A percentile compares a stretch with the other conserved stretches of the same genome.
These are phyloP conservation scores for Nerophis lumbriciformis DNA, from an alignment of 2,113 vertebrate species.

Conservation along the genomic window DNA sequence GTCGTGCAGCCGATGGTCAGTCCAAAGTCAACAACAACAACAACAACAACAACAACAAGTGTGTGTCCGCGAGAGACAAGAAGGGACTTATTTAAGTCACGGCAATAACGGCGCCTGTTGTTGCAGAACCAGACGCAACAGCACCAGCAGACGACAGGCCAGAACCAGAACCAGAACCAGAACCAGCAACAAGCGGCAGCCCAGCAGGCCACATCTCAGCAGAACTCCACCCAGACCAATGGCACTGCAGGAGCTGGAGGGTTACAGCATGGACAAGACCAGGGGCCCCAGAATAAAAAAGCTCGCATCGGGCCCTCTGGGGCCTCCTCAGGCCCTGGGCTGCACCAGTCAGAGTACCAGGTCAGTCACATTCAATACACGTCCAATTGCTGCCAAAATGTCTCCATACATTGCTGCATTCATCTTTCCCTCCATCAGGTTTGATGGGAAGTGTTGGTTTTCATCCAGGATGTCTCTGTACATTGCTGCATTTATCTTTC, in stretches of 20 bases:
- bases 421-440: too few relatives aligned
- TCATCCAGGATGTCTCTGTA: too few relatives aligned
- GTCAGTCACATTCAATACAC: slow-evolving; percentile 51
- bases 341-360: slow-evolving; percentile 94
- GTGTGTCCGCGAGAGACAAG: too few relatives aligned
- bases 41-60: too few relatives aligned
- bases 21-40: too few relatives aligned
- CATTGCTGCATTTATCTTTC: too few relatives aligned
- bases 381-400: neutral
- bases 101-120: neutral
- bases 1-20: too few relatives aligned
- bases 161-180: slow-evolving; percentile 75
- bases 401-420: too few relatives aligned
- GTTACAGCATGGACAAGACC: slow-evolving; percentile 85
- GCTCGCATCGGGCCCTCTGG: slow-evolving; percentile 88
- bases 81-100: neutral
- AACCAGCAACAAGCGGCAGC: slow-evolving; percentile 70
- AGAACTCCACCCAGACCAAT: slow-evolving; percentile 87
- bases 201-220: slow-evolving; percentile 77
- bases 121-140: slow-evolving; percentile 86
- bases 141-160: slow-evolving; percentile 83
- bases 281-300: slow-evolving; percentile 94
- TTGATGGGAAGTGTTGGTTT: too few relatives aligned
- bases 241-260: slow-evolving; percentile 72
- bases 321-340: slow-evolving; percentile 83